Conservation (phyloP, 2,888 invertebrate species). For the Diarsia brunnea region DNA sequence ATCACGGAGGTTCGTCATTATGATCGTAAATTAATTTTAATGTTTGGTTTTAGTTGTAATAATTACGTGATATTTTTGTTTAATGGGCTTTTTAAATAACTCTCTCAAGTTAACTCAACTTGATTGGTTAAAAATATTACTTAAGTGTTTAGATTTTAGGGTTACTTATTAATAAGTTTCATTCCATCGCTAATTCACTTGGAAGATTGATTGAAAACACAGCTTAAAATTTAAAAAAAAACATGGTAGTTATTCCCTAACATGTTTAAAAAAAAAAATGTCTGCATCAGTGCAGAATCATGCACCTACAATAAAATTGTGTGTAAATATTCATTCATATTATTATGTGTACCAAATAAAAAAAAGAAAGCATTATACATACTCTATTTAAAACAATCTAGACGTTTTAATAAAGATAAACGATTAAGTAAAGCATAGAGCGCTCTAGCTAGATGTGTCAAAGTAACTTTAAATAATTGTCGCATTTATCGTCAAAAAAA, state of each 20-base stretch:
- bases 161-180: neutral
- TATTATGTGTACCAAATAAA: too few relatives aligned
- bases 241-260: neutral
- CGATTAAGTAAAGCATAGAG: neutral
- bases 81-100: constrained; percentile 15
- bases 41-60: constrained; percentile 35
- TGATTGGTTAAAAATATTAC: neutral
- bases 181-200: neutral
- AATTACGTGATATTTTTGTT: constrained; percentile 30
- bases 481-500: neutral
- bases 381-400: neutral
- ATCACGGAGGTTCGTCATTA: constrained; percentile 51
- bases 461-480: too few relatives aligned
- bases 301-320: constrained; percentile 7
- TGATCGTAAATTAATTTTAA: constrained; percentile 56
- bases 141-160: neutral
- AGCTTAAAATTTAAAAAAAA: neutral
- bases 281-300: neutral
- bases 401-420: neutral
- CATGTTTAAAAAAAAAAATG: neutral
- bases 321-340: too few relatives aligned
- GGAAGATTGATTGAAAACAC: neutral
- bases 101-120: neutral
- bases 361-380: neutral
- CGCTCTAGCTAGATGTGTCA: too few relatives aligned